Conservation (phyloP, 2,797 vertebrate genomes). For the Poecilia velifera region DNA sequence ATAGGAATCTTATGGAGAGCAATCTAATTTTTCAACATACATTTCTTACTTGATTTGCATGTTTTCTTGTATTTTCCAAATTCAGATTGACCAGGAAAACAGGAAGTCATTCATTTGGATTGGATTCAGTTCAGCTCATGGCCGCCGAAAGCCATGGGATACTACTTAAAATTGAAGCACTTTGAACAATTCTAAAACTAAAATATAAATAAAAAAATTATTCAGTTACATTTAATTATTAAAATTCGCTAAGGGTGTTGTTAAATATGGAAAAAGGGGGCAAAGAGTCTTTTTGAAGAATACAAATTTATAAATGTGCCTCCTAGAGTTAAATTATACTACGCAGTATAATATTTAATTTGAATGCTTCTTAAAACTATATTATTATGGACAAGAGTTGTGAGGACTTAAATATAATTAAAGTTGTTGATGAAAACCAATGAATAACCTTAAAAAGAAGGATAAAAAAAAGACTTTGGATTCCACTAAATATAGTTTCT, state of each 20-base stretch:
- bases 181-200: neutral
- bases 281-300: too few relatives aligned
- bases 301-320: too few relatives aligned
- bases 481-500: neutral
- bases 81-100: neutral
- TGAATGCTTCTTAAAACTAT: neutral
- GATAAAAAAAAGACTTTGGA: neutral
- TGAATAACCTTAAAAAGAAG: neutral
- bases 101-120: neutral
- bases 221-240: neutral
- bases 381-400: too few relatives aligned
- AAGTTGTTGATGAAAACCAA: neutral
- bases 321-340: neutral
- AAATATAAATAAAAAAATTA: neutral
- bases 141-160: neutral
- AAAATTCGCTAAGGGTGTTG: neutral
- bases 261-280: neutral
- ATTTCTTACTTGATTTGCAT: neutral
- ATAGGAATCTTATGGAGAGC: neutral
- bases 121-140: neutral
- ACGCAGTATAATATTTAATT: neutral
- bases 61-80: neutral
- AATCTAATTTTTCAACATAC: neutral
- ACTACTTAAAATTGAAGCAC: neutral
- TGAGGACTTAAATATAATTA: neutral